Base-by-base conservation (phyloP, 2,888 invertebrate species). In the Biston betularia region DNA sequence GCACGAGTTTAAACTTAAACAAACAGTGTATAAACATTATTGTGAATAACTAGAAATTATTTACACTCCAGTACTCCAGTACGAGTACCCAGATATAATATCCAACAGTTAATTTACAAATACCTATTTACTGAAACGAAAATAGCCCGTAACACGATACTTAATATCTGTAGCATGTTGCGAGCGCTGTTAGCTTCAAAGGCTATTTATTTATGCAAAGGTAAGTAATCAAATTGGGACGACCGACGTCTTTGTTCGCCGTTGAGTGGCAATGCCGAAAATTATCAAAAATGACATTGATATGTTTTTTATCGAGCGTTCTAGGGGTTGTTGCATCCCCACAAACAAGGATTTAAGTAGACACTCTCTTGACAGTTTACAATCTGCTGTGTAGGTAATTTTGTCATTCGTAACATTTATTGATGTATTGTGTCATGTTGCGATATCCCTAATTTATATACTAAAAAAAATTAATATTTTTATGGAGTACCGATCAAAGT, bases 181-280 rank as follows among this genome's bases (percentile, higher is more conserved):
- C 6, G 33, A 14, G n/a, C 35, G 42, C 42, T 42, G 59, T 58
- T 46, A 44, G 54, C 54, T 54, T 54, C 54, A 54, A 48, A 34
- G 45, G 54, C 54, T 59, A 54, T 38, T 65, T 65, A 54, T 59
- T 59, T 65, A 59, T 65, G 64, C 64, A 59, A 59, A 65, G 58
- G 54, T 24, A 34, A 54, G 59, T 65, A 59, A 65, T 65, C 59
- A 40, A 65, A 65, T 65, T 65, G 53, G 53, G 64, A 49, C 53
- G 58, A 46, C 34, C 42, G 55, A 54, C 34, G 55, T 53, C 64
- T 64, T 58, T 58, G 63, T 38, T 48, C 34, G 12, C 34, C 12
- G 15, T 48, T 38, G 55, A 40, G 24, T 15, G 46, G 54, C n/a
- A 24, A 38, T 11, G 44, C 42, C 42, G 55, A 49, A 63, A 63